These are phyloP conservation scores for Neoniphon sammara DNA, from an alignment of 2,797 vertebrate species.

Conservation along the genomic window DNA sequence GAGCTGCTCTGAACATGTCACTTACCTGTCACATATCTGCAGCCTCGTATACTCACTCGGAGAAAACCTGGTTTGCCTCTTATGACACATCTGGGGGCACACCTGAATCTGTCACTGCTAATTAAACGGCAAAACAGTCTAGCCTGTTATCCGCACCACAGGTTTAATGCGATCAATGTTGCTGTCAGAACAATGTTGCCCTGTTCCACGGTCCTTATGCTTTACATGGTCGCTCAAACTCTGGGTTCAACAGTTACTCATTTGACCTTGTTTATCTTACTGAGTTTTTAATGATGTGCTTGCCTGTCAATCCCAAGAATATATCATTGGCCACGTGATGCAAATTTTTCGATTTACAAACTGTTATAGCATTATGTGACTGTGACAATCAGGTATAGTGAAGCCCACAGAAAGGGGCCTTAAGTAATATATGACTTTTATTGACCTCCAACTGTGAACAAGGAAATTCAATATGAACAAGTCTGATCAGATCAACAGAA, in stretches of 20 bases:
- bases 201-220: conserved; percentile 51
- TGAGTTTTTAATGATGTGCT: background rate
- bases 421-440: no score
- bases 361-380: background rate
- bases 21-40: conserved; percentile 65
- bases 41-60: conserved; percentile 56
- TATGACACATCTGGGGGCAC: conserved; percentile 70
- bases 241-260: conserved; percentile 41
- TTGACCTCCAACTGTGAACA: background rate
- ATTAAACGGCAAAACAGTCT: conserved; percentile 69
- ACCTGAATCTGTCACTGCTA: conserved; percentile 74
- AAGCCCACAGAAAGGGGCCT: no score
- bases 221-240: conserved; percentile 21
- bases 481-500: no score
- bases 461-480: background rate
- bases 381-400: no score
- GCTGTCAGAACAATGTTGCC: conserved; percentile 62
- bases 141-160: conserved; percentile 47
- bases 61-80: conserved; percentile 59
- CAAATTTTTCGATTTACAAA: background rate
- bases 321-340: background rate
- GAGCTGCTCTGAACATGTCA: conserved; percentile 52
- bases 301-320: background rate
- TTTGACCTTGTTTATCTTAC: conserved; percentile 46
- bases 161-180: conserved; percentile 68